Evolutionary conservation across 2,113 vertebrate genomes (phyloP).

Genomic region (Puffinus mauretanicus): DNA sequence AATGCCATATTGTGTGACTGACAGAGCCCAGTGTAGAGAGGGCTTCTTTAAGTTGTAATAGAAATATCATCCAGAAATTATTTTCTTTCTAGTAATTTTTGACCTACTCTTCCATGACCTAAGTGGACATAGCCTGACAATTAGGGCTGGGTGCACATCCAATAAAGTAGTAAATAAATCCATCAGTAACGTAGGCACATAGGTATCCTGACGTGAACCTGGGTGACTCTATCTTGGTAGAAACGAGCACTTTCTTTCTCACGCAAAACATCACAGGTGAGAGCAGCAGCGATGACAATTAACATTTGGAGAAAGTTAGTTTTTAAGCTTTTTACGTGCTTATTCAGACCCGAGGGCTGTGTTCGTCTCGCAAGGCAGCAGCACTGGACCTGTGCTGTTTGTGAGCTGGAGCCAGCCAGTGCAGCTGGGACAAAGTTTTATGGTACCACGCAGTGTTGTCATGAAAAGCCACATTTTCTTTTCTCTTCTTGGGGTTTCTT

Average conservation of each 20-base stretch:
- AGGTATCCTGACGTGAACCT: background rate
- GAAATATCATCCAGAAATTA: background rate
- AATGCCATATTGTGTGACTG: background rate
- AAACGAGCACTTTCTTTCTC: background rate
- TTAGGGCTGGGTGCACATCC: background rate
- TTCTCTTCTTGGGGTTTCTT: background rate
- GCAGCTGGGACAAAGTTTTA: background rate
- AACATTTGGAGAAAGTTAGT: background rate
- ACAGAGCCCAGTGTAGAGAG: background rate
- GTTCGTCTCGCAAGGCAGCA: background rate
- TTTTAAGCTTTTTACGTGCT: background rate
- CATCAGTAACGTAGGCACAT: accelerated
- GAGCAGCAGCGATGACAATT: background rate
- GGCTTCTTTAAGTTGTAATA: background rate
- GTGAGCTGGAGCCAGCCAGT: background rate
- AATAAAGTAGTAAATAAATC: background rate
- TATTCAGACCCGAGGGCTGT: background rate
- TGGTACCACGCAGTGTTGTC: background rate
- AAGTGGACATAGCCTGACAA: background rate
- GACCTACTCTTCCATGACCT: background rate
- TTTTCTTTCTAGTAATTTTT: slow-evolving; percentile 10
- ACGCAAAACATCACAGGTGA: background rate
- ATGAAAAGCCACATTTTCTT: background rate
- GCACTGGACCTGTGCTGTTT: background rate
- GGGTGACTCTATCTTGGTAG: background rate